A percentile compares a stretch with the other conserved stretches of the same genome.
Conservation (phyloP, 2,113 vertebrate species). For the Bostrychus sinensis region DNA sequence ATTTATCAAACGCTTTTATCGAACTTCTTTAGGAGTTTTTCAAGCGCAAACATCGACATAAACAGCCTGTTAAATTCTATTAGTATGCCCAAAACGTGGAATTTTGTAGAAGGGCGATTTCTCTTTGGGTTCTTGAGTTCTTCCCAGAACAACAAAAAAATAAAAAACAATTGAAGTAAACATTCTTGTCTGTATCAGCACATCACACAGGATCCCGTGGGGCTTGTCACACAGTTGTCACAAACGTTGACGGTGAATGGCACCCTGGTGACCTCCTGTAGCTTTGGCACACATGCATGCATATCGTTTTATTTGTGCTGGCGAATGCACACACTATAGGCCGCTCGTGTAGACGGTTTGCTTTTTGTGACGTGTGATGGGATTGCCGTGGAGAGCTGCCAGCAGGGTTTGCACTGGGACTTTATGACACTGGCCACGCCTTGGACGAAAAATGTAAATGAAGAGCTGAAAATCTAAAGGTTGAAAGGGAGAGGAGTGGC, state of each 20-base stretch:
- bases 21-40: background rate
- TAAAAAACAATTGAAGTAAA: constrained; percentile 50
- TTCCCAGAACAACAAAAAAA: too few relatives aligned
- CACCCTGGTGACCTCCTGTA: constrained; percentile 53
- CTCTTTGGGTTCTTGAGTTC: constrained; percentile 3
- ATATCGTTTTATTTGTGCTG: background rate
- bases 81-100: background rate
- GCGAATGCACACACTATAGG: background rate
- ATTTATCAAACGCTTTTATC: constrained; percentile 10
- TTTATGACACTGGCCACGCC: constrained; percentile 36
- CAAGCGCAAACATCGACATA: background rate
- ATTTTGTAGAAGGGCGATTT: background rate
- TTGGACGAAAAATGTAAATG: constrained; percentile 1
- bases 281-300: constrained; percentile 18
- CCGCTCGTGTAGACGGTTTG: constrained; percentile 38
- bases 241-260: constrained; percentile 65
- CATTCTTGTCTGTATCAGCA: constrained; percentile 70
- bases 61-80: background rate
- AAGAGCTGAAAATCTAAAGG: background rate
- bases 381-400: constrained; percentile 68
- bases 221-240: constrained; percentile 69
- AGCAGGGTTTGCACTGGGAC: constrained; percentile 58
- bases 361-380: constrained; percentile 59
- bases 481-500: too few relatives aligned
- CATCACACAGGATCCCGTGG: constrained; percentile 63